These are phyloP conservation scores for Meghimatium bilineatum DNA, from an alignment of 2,888 invertebrate species.

Conservation along the genomic window DNA sequence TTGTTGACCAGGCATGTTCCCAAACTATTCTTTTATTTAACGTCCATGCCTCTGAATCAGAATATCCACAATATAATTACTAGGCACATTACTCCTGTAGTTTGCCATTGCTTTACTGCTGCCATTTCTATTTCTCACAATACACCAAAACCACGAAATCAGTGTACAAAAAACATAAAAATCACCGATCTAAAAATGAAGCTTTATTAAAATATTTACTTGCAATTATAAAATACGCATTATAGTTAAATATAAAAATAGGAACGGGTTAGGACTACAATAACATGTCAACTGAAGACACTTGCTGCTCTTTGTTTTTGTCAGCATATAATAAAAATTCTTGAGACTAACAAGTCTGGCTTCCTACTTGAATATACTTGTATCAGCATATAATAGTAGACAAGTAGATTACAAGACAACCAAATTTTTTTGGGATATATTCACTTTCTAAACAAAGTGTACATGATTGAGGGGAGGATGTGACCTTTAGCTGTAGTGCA, in stretches of 20 bases:
- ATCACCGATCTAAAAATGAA: not conserved
- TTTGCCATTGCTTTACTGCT: no score
- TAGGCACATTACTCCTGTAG: no score
- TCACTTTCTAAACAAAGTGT: not conserved
- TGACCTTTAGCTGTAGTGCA: not conserved
- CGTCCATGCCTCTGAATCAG: no score
- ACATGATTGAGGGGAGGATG: not conserved
- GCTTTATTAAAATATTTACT: constrained; percentile 29
- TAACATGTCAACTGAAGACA: not conserved
- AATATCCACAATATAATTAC: no score
- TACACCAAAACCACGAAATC: no score
- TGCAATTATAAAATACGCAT: constrained; percentile 24
- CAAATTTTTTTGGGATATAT: not conserved
- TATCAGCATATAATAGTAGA: no score
- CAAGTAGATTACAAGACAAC: not conserved
- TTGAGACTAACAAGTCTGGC: no score
- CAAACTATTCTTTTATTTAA: no score
- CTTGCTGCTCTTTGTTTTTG: not conserved
- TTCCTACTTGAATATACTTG: no score
- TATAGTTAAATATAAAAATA: constrained; percentile 5
- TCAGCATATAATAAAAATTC: not conserved
- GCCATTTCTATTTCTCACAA: no score
- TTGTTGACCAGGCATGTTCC: no score
- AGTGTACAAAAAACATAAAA: not conserved
- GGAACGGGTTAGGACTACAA: not conserved